Evolutionary conservation across 1,140 invertebrate genomes (phyloP), one percentile per base, ranked within the genome.

Genomic region (Colletes latitarsis): DNA sequence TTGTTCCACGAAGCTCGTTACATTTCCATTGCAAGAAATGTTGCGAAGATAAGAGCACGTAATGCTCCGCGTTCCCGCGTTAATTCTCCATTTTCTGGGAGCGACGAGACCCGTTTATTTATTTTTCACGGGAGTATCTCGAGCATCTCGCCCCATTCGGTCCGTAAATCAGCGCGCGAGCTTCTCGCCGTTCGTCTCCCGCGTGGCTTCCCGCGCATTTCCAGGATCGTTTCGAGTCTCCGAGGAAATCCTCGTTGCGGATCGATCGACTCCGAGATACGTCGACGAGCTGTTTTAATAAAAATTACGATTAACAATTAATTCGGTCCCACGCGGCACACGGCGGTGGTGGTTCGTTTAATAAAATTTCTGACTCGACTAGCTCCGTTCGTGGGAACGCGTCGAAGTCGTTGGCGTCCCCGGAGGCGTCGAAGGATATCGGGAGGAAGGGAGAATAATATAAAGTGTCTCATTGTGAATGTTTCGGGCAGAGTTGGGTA

Each of bases 251-350:
- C 78, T 53, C 21, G 41, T 19, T 15, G 39, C 14, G 15, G 49
- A 62, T 79, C 41, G 71, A 49, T 77, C 75, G 64, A 6, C 5
- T 9, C 67, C 17, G 58, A 30, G 75, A 70, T 68, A 46, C n/a
- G 58, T 55, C 43, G 53, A 19, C 52, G 41, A 41, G 8, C 53
- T 43, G 75, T 52, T 82, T 81, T 74, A 84, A 79, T 82, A 67
- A 76, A 82, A 83, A 88, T 84, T 82, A 74, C 66, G 69, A 77
- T 84, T 82, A 74, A 84, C 82, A 79, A 86, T 88, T 88, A 88
- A 88, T 81, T 46, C 21, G 60, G 49, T 81, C 55, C 71, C 81
- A 69, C 12, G 76, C 17, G 57, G 41, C n/a, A 10, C 9, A 21
- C 58, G 10, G 53, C 15, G 53, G 15, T 12, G 67, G 58, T 30